phyloP scores from a whole-genome alignment of 2,888 invertebrate species.

The Lordiphosa fenestrarum region DNA sequence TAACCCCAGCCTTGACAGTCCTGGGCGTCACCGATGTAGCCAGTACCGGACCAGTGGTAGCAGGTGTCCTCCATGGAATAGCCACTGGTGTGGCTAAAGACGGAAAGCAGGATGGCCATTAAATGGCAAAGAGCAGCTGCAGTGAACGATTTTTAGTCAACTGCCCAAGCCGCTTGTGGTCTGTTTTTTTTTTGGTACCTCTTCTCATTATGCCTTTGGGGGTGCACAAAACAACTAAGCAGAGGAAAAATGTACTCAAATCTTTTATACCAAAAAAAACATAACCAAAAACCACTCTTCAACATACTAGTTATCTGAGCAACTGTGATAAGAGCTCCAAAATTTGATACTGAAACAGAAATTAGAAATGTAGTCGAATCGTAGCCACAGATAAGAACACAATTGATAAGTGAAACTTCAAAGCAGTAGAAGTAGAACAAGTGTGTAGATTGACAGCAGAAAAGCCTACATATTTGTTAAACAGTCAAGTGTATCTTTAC shows the following conservation, averaged over 20 bases:
- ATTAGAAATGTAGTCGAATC: constrained; percentile 22
- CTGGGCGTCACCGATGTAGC: constrained; percentile 36
- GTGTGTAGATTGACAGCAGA: too few relatives aligned
- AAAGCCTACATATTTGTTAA: too few relatives aligned
- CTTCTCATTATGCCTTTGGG: constrained; percentile 6
- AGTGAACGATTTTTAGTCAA: constrained; percentile 26
- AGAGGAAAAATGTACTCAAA: too few relatives aligned
- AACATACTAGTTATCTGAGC: too few relatives aligned
- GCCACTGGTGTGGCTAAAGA: background rate
- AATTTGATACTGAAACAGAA: constrained; percentile 6
- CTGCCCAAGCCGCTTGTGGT: background rate
- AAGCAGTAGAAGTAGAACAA: too few relatives aligned
- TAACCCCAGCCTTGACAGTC: constrained; percentile 43
- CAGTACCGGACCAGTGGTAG: constrained; percentile 28
- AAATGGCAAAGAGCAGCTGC: constrained; percentile 25
- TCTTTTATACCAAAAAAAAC: constrained; percentile 2
- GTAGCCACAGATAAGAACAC: too few relatives aligned
- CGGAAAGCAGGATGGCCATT: constrained; percentile 3
- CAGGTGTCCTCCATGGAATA: constrained; percentile 37
- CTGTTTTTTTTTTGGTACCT: constrained; percentile 13
- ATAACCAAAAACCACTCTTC: too few relatives aligned
- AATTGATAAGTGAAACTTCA: too few relatives aligned
- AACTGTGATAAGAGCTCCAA: constrained; percentile 12
- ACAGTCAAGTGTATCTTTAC: too few relatives aligned
- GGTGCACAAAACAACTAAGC: too few relatives aligned